phyloP scores from a whole-genome alignment of 1,140 invertebrate genomes.

The Caenorhabditis inopinata region DNA sequence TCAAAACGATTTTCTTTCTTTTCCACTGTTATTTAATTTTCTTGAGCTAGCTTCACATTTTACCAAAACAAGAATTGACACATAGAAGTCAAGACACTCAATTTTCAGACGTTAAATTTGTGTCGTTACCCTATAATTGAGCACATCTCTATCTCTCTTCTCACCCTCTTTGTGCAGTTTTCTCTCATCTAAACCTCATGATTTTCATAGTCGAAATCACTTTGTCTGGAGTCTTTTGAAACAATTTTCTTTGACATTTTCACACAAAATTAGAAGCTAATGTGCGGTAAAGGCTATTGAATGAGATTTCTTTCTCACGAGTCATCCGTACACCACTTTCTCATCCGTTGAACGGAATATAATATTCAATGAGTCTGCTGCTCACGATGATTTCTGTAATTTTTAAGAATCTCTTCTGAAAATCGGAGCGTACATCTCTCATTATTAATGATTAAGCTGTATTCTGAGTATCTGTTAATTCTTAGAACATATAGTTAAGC shows the following conservation, averaged over 20 bases:
- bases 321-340: not conserved
- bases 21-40: too few relatives aligned
- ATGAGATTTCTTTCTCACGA: not conserved
- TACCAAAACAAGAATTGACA: not conserved
- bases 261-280: not conserved
- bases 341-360: too few relatives aligned
- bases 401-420: too few relatives aligned
- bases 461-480: too few relatives aligned
- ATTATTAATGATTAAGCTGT: too few relatives aligned
- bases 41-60: too few relatives aligned
- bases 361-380: too few relatives aligned
- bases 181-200: not conserved
- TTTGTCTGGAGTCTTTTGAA: not conserved
- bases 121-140: not conserved
- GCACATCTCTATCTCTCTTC: not conserved
- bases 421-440: too few relatives aligned
- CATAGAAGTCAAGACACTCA: not conserved
- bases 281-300: not conserved
- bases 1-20: too few relatives aligned
- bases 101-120: not conserved
- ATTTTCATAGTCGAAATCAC: not conserved
- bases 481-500: too few relatives aligned
- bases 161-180: not conserved
- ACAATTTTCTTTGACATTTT: conserved; percentile 1
- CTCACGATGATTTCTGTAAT: too few relatives aligned